phyloP scores from a whole-genome alignment of 2,113 vertebrate species.

The Diadophis punctatus region DNA sequence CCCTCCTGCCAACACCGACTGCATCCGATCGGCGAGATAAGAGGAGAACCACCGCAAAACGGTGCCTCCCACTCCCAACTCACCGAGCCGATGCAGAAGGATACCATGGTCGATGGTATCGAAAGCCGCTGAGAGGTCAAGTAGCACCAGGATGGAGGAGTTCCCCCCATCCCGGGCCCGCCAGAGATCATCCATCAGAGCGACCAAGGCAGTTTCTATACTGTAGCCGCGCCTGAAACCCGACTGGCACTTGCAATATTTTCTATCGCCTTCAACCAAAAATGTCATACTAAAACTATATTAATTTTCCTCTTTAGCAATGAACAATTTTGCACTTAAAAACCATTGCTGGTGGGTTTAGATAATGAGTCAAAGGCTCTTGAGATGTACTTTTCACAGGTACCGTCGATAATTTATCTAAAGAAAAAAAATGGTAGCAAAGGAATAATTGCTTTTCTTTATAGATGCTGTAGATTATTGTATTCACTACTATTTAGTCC shows the following conservation, averaged over 20 bases:
- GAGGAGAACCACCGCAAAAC: too few relatives aligned
- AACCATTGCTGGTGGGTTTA: background rate
- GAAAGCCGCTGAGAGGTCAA: too few relatives aligned
- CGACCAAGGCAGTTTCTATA: too few relatives aligned
- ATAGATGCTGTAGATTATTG: background rate
- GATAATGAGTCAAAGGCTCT: background rate
- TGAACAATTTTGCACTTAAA: conserved; percentile 10
- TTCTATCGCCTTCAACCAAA: background rate
- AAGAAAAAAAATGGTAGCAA: background rate
- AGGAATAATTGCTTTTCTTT: background rate
- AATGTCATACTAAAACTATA: background rate
- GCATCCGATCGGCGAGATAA: too few relatives aligned
- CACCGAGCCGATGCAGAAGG: too few relatives aligned
- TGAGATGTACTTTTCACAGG: background rate
- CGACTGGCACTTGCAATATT: background rate
- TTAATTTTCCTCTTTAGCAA: background rate
- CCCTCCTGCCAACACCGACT: too few relatives aligned
- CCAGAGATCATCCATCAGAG: too few relatives aligned
- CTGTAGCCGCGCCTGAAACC: too few relatives aligned
- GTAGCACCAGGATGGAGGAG: too few relatives aligned
- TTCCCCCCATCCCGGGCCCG: too few relatives aligned
- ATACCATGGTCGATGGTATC: too few relatives aligned
- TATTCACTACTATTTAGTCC: background rate
- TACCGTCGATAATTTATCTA: background rate
- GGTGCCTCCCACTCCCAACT: too few relatives aligned